A percentile compares a stretch with the other conserved stretches of the same genome.
These are phyloP conservation scores for Galbula dea DNA, from an alignment of 2,113 vertebrate genomes.

Conservation along the genomic window DNA sequence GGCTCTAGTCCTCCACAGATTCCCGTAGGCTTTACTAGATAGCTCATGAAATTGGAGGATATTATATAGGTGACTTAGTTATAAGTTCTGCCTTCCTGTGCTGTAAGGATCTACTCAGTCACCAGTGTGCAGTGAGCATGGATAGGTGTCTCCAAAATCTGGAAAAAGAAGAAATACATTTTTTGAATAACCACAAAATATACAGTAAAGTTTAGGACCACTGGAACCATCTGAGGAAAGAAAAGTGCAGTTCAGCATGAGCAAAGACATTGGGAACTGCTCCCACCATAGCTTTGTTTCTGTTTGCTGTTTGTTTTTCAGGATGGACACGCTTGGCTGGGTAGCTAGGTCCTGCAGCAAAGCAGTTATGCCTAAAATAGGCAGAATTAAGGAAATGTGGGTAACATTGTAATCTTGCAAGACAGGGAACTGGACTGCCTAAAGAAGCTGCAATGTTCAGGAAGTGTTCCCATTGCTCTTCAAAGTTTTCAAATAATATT, in stretches of 20 bases:
- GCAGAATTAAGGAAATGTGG: not conserved
- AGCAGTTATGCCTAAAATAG: not conserved
- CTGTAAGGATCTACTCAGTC: not conserved
- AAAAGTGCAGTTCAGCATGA: not conserved
- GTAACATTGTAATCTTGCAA: not conserved
- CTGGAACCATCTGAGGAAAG: not conserved
- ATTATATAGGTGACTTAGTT: constrained; percentile 16
- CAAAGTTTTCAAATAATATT: not conserved
- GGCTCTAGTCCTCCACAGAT: not conserved
- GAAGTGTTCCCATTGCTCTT: not conserved
- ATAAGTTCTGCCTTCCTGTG: not conserved
- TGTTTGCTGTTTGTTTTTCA: not conserved
- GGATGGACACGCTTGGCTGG: fast-evolving
- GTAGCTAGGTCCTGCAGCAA: not conserved
- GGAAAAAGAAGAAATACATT: not conserved
- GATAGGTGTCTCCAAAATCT: not conserved
- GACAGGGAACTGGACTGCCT: not conserved
- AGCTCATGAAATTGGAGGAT: not conserved
- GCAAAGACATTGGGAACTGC: not conserved
- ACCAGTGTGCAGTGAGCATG: not conserved
- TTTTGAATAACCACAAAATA: not conserved
- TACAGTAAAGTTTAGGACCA: not conserved
- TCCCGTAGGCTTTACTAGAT: constrained; percentile 24
- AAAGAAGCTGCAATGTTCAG: not conserved
- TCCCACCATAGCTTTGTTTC: not conserved